phyloP scores from a whole-genome alignment of 2,113 vertebrate species.

The Ariopsis seemanni region DNA sequence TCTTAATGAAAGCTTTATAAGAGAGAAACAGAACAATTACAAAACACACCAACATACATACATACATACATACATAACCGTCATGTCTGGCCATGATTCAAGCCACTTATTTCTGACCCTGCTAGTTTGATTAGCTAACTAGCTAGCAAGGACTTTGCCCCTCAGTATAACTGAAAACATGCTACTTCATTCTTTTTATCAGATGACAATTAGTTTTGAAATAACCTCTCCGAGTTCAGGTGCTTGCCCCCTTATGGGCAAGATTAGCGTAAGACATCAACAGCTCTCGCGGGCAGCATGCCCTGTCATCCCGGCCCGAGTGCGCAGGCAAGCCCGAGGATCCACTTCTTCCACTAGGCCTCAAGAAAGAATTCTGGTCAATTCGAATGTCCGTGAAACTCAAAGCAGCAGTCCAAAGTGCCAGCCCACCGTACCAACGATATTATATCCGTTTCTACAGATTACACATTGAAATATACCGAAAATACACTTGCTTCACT shows the following conservation, averaged over 20 bases:
- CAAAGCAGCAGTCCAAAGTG: not conserved
- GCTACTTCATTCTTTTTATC: not conserved
- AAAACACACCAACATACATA: not conserved
- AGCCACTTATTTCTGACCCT: not conserved
- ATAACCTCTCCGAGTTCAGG: conserved; percentile 21
- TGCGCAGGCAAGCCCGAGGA: conserved; percentile 55
- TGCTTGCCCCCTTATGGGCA: conserved; percentile 16
- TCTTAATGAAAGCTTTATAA: not conserved
- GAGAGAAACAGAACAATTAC: not conserved
- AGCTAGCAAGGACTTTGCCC: conserved; percentile 32
- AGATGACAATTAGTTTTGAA: conserved; percentile 8
- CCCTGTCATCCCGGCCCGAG: conserved; percentile 40
- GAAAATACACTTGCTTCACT: conserved; percentile 13
- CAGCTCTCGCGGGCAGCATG: conserved; percentile 29
- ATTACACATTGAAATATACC: conserved; percentile 35
- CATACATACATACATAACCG: not conserved
- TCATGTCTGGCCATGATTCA: not conserved
- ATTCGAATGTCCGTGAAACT: not conserved
- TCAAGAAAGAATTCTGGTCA: not conserved
- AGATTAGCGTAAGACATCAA: conserved; percentile 21
- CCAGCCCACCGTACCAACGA: not conserved
- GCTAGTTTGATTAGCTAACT: conserved; percentile 16
- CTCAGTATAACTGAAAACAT: not conserved
- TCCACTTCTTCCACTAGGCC: conserved; percentile 54
- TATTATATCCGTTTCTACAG: not conserved